Base-by-base conservation (phyloP, 2,888 invertebrate genomes). In the Hipparchia sbordonii region DNA sequence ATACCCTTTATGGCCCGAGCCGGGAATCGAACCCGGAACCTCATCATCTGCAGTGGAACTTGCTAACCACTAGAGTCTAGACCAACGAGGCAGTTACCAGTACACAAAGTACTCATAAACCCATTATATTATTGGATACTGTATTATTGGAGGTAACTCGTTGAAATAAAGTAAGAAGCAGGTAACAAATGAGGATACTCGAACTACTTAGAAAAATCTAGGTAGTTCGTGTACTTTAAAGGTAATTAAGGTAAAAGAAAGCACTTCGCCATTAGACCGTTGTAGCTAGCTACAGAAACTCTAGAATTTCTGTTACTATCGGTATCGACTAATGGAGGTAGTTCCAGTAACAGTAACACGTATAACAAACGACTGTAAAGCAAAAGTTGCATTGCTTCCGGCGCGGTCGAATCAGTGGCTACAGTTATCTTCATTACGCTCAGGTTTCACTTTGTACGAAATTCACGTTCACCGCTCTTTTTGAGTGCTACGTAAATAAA, bases 341-440 rank as follows among this genome's bases (percentile, higher is more conserved):
- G 10, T 51, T 45, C 13, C 63, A 48, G 23, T 63, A 23, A 10
- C 39, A 61, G 63, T 48, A 48, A 62, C 62, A 6, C 33, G 10
- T 9, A 33, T 77, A 79, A 80, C 78, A 82, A 83, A 82, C 81
- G 81, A 81, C 75, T 74, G 79, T 75, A 79, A 81, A 81, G 82
- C 79, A 82, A 84, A 87, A 87, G 85, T 88, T 85, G 78, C 76
- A 81, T 78, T 75, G 76, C 77, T 71, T 76, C 80, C 74, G 75
- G 76, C 82, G 81, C 8, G 46, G 48, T 46, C 13, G 79, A 79
- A 84, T 87, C 71, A 75, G 76, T 84, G 82, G 82, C 70, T 61
- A 48, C 8, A 67, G 51, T 51, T 52, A 56, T 51, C 33, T 51
- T 61, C 63, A 73, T 73, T 72, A 75, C 71, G 59, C 60, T 60